Conservation (phyloP, 2,113 vertebrate genomes). For the Physeter macrocephalus region DNA sequence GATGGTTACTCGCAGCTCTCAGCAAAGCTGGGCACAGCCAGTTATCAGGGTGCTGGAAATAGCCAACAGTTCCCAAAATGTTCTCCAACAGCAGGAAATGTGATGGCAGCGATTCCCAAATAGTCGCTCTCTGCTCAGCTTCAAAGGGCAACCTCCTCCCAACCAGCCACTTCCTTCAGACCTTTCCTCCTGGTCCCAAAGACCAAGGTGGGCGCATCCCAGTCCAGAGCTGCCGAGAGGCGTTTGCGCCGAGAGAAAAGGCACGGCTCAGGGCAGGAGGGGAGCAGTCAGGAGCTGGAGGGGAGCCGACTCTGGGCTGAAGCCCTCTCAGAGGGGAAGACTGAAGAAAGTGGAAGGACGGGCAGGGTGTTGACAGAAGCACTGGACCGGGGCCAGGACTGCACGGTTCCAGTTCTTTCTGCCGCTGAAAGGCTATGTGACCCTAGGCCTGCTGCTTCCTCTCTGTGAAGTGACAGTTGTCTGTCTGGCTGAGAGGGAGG, state of each 20-base stretch:
- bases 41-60: not conserved
- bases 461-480: not conserved
- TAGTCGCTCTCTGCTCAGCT: not conserved
- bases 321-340: not conserved
- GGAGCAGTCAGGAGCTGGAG: not conserved
- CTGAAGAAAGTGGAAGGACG: not conserved
- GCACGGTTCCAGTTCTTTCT: not conserved
- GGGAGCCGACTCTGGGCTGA: not conserved
- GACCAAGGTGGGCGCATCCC: not conserved
- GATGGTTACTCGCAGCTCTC: fast-evolving
- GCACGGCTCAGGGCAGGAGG: not conserved
- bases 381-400: not conserved
- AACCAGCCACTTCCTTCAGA: not conserved
- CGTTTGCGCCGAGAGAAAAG: not conserved
- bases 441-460: not conserved
- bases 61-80: not conserved
- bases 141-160: not conserved
- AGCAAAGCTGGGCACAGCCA: no score
- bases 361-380: not conserved
- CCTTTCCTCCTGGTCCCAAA: not conserved
- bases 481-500: not conserved
- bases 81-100: not conserved
- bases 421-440: not conserved
- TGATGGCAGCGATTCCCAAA: not conserved
- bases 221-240: not conserved